Conservation (phyloP, 1,140 invertebrate genomes). For the Camponotus pennsylvanicus region DNA sequence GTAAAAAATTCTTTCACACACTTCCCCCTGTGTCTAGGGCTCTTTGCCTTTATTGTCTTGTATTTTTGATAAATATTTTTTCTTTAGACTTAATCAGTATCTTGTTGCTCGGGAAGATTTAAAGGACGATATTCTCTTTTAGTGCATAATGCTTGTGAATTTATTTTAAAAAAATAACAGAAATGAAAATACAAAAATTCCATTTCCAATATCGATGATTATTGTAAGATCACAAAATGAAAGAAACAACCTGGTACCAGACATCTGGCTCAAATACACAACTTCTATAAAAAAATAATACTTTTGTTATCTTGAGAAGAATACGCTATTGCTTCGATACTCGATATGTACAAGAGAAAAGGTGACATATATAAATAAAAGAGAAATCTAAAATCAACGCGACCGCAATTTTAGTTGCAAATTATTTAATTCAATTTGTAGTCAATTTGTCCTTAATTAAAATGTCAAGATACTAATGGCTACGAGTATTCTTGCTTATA, state of each 20-base stretch:
- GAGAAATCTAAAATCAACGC: neutral
- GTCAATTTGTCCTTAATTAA: constrained; percentile 14
- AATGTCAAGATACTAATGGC: neutral
- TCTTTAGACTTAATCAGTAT: constrained; percentile 11
- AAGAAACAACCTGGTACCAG: neutral
- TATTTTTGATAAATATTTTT: no score
- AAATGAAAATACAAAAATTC: constrained; percentile 27
- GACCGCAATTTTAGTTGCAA: neutral
- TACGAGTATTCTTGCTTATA: neutral
- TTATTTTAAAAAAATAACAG: constrained; percentile 13
- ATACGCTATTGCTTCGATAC: neutral
- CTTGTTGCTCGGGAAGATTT: neutral
- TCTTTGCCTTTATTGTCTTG: no score
- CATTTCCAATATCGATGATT: constrained; percentile 36
- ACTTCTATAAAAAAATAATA: constrained; percentile 41
- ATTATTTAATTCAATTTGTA: neutral
- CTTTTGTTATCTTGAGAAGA: constrained; percentile 30
- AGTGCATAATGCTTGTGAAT: neutral
- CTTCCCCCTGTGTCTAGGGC: no score
- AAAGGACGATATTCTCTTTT: constrained; percentile 4
- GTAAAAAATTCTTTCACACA: no score
- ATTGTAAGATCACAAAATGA: constrained; percentile 10
- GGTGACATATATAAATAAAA: neutral
- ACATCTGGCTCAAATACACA: neutral
- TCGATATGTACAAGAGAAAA: neutral